phyloP scores from a whole-genome alignment of 1,140 invertebrate species.

The Tetranychus cinnabarinus region DNA sequence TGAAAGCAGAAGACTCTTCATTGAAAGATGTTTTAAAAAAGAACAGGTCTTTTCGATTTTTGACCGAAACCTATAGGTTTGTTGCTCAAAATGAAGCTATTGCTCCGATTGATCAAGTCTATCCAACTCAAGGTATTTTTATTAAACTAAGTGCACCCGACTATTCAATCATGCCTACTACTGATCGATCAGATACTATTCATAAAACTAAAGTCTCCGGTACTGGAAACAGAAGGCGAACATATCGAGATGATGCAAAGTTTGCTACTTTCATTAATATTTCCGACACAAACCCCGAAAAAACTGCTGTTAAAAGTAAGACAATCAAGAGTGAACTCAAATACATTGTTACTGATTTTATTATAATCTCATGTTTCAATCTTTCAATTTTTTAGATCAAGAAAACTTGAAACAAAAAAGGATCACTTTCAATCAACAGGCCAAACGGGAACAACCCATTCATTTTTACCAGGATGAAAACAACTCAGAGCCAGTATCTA shows the following conservation, averaged over 20 bases:
- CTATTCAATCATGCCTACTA: not conserved
- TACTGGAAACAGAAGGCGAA: not conserved
- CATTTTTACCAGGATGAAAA: no score
- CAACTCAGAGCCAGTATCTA: no score
- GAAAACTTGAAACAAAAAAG: no score
- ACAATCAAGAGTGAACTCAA: not conserved
- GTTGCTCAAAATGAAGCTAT: conserved; percentile 4
- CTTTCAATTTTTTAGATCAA: no score
- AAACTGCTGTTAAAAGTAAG: not conserved
- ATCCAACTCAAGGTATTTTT: conserved; percentile 10
- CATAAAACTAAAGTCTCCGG: not conserved
- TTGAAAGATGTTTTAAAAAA: not conserved
- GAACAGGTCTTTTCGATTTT: conserved; percentile 1
- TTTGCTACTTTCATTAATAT: not conserved
- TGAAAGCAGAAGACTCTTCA: conserved; percentile 4
- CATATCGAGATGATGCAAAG: not conserved
- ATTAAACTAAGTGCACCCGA: conserved; percentile 4
- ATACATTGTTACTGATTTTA: no score
- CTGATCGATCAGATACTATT: not conserved
- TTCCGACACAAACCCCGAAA: not conserved
- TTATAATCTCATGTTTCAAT: no score
- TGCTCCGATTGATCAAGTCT: conserved; percentile 8
- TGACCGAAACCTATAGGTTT: conserved; percentile 8
- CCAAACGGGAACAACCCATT: no score
- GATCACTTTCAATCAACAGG: no score